phyloP scores from a whole-genome alignment of 2,888 invertebrate species.

The Trichogramma dendrolimi region DNA sequence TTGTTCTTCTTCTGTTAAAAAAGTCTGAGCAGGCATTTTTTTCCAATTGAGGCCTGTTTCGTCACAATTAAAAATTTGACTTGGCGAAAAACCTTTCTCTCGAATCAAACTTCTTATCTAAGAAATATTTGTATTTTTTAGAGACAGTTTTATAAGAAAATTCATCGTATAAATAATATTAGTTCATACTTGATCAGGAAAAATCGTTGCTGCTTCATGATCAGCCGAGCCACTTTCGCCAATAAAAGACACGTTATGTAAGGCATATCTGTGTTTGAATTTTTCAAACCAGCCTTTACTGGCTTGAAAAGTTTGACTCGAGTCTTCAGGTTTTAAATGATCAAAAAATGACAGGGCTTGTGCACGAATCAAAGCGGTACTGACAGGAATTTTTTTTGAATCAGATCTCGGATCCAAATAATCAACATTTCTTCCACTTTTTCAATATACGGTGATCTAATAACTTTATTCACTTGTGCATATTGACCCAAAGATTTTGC shows the following conservation, averaged over 20 bases:
- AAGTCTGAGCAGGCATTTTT: constrained; percentile 23
- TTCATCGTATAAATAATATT: too few species aligned
- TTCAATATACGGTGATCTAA: not conserved
- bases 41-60: constrained; percentile 32
- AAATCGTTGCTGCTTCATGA: too few species aligned
- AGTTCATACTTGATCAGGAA: too few species aligned
- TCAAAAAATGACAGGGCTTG: not conserved
- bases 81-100: constrained; percentile 20
- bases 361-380: not conserved
- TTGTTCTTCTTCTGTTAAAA: constrained; percentile 11
- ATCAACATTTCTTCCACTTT: constrained; percentile 5
- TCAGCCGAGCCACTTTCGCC: too few species aligned
- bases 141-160: constrained; percentile 25
- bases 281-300: too few species aligned
- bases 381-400: constrained; percentile 3
- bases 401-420: too few species aligned
- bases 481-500: not conserved
- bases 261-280: constrained; percentile 21
- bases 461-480: not conserved
- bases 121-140: constrained; percentile 29
- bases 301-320: too few species aligned
- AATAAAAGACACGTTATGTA: constrained; percentile 28
- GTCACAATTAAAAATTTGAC: constrained; percentile 26
- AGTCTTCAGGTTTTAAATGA: too few species aligned
- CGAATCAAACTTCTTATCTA: constrained; percentile 20